Percentiles rank a stretch among this genome's conserved stretches.
Evolutionary conservation across 2,888 invertebrate genomes (phyloP).

Genomic region (Thymelicus acteon): DNA sequence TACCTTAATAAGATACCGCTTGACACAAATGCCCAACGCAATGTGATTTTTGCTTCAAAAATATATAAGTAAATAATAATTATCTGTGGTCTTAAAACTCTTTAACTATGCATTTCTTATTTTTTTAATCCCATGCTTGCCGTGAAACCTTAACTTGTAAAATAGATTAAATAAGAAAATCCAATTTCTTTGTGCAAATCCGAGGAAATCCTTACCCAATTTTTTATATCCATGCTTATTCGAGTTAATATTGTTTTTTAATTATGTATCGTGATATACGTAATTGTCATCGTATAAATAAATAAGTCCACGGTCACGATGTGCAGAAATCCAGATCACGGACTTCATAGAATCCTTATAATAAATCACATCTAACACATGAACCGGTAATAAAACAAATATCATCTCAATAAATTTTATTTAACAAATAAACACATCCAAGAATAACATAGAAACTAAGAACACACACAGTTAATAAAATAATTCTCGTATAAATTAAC

Average conservation of each 20-base stretch:
- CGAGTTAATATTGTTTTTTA: no score
- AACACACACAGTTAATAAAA: constrained; percentile 12
- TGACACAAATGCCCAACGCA: no score
- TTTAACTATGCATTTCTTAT: no score
- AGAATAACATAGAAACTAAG: not conserved
- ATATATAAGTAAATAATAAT: no score
- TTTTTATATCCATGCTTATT: not conserved
- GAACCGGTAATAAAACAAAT: constrained; percentile 17
- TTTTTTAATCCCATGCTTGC: no score
- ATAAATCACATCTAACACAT: constrained; percentile 3
- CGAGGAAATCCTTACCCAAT: no score
- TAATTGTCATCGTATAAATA: not conserved
- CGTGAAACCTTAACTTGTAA: no score
- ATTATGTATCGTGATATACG: not conserved
- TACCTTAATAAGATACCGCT: no score
- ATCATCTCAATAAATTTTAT: constrained; percentile 12
- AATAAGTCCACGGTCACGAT: not conserved
- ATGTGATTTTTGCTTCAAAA: no score
- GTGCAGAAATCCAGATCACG: not conserved
- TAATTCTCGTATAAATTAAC: constrained; percentile 1
- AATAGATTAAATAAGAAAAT: no score
- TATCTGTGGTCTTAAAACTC: no score
- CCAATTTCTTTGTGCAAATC: no score
- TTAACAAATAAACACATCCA: constrained; percentile 16
- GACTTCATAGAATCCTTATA: not conserved